phyloP scores from a whole-genome alignment of 2,888 invertebrate genomes.

The Polydrusus cervinus region DNA sequence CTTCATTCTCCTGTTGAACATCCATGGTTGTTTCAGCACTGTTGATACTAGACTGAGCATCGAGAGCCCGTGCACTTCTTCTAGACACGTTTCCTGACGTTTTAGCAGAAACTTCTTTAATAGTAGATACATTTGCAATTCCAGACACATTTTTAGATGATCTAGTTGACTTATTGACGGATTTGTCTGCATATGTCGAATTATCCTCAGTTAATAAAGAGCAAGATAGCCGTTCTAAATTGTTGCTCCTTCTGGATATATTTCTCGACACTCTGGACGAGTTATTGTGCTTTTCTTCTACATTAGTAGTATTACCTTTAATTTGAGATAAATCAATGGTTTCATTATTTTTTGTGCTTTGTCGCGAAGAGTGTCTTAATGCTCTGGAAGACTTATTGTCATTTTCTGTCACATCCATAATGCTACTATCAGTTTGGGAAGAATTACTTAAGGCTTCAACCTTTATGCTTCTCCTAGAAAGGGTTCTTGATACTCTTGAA shows the following conservation, averaged over 20 bases:
- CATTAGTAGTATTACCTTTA: not conserved
- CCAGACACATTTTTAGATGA: not conserved
- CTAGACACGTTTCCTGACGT: not conserved
- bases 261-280: not conserved
- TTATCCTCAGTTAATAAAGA: not conserved
- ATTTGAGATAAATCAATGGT: not conserved
- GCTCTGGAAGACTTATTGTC: not conserved
- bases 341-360: not conserved
- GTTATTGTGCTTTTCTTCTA: not conserved
- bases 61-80: not conserved
- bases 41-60: not conserved
- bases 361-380: not conserved
- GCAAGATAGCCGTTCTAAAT: not conserved
- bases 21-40: conserved; percentile 3
- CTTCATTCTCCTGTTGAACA: not conserved
- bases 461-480: not conserved
- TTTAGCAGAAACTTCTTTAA: not conserved
- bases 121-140: not conserved
- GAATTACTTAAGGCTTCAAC: not conserved
- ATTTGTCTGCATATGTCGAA: not conserved
- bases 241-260: not conserved
- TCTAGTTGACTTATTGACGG: not conserved
- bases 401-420: not conserved
- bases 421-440: not conserved
- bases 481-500: not conserved